These are phyloP conservation scores for Anguilla megastoma DNA, from an alignment of 2,797 vertebrate species.

Conservation along the genomic window DNA sequence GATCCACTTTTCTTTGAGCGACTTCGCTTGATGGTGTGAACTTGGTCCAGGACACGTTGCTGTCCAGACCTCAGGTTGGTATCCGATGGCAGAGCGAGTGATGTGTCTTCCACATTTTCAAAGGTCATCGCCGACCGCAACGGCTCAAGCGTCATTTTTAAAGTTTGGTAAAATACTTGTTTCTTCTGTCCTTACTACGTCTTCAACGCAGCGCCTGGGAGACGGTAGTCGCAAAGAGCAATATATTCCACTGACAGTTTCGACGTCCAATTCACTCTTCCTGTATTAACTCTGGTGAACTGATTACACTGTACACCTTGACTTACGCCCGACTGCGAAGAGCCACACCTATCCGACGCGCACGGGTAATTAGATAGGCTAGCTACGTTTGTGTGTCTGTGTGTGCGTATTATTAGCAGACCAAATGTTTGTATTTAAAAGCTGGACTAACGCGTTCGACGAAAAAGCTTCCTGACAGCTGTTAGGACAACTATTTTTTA, in stretches of 20 bases:
- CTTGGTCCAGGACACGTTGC: conserved; percentile 70
- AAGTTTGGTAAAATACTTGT: background rate
- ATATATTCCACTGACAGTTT: conserved; percentile 7
- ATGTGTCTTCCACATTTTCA: conserved; percentile 65
- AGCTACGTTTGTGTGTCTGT: background rate
- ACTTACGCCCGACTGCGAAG: background rate
- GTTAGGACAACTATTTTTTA: background rate
- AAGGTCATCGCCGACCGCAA: conserved; percentile 55
- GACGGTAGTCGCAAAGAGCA: background rate
- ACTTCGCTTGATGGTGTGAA: conserved; percentile 66
- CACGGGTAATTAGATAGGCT: background rate
- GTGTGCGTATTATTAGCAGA: background rate
- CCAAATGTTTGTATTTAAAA: conserved; percentile 9
- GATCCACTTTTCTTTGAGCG: conserved; percentile 59
- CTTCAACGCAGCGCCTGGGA: background rate
- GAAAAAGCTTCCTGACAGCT: background rate
- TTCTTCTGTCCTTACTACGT: background rate
- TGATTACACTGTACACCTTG: background rate
- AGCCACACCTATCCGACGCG: conserved; percentile 24
- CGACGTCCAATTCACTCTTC: too few relatives aligned
- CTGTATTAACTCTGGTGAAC: background rate
- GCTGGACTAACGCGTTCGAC: conserved; percentile 14
- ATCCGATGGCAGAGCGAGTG: conserved; percentile 71
- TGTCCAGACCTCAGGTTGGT: conserved; percentile 56
- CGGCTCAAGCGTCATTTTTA: conserved; percentile 63